phyloP scores from a whole-genome alignment of 2,113 vertebrate genomes.

The Pongo pygmaeus region DNA sequence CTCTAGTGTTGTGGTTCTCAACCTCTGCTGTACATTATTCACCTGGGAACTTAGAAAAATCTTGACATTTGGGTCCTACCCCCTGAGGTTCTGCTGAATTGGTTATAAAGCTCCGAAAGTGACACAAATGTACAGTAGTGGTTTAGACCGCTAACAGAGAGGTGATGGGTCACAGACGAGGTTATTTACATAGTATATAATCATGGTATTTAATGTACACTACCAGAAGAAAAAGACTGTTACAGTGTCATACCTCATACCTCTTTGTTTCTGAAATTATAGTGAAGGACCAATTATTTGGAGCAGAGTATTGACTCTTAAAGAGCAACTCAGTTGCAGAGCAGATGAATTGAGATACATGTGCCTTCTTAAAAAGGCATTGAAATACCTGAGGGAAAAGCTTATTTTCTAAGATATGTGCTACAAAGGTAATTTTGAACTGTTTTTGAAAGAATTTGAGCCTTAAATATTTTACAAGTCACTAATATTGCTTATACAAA shows the following conservation, averaged over 20 bases:
- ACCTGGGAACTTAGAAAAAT: neutral
- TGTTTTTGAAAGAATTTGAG: neutral
- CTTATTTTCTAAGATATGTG: neutral
- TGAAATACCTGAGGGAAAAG: neutral
- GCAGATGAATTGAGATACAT: neutral
- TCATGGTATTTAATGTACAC: neutral
- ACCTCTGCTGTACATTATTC: neutral
- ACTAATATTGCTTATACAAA: neutral
- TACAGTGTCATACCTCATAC: neutral
- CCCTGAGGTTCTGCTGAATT: neutral
- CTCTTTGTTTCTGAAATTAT: conserved; percentile 1
- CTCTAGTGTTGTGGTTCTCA: neutral
- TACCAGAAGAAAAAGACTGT: neutral
- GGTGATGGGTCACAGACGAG: neutral
- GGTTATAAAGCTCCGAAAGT: neutral
- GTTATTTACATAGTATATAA: neutral
- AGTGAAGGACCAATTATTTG: neutral
- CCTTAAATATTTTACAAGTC: neutral
- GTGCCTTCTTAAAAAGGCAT: neutral
- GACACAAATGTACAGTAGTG: no score
- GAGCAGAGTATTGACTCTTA: neutral
- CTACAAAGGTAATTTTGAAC: neutral
- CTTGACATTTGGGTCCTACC: neutral
- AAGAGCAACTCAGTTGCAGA: neutral
- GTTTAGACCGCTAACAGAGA: neutral